Evolutionary conservation across 1,140 invertebrate genomes (phyloP), one percentile per base, ranked within the genome.

Genomic region (Manduca sexta): DNA sequence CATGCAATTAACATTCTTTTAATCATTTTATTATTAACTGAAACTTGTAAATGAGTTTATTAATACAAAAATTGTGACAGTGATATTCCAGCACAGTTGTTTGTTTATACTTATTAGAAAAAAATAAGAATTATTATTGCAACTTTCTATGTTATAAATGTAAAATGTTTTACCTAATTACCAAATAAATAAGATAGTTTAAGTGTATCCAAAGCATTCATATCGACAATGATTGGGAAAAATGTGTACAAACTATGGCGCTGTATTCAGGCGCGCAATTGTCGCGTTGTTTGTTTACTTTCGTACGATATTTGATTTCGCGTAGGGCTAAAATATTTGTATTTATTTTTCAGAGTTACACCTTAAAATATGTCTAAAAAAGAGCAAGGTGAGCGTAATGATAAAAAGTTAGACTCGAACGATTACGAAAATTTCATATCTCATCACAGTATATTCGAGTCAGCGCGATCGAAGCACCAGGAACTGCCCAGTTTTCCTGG

Each of bases 361-460:
- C 62, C 51, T 49, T 51, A 69, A 75, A 79, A 70, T 55, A 82
- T 82, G 76, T 81, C 84, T 53, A 86, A 85, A 72, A 79, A 83
- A 73, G 86, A 87, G 35, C 63, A 70, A 65, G 71, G 64, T 57
- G 81, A 83, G 47, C 69, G 79, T 45, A 79, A 74, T 65, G 80
- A 82, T 50, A 75, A 83, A 57, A 86, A 86, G 56, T 69, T 80
- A 49, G 84, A 87, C 40, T 47, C 76, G 8, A 85, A 73, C 58
- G 86, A 87, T 57, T 87, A 86, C 57, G 84, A 87, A 61, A 84
- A 80, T 49, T 58, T 86, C 13, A 74, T 87, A 64, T 80, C 80
- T 33, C 84, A 86, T 42, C 86, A 87, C 54, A 86, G 76, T 62
- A 79, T 86, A 59, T 86, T 85, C 61, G 86, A 87, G 54, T 62